These are phyloP conservation scores for Stegostoma tigrinum DNA, from an alignment of 2,113 vertebrate genomes.

Conservation along the genomic window DNA sequence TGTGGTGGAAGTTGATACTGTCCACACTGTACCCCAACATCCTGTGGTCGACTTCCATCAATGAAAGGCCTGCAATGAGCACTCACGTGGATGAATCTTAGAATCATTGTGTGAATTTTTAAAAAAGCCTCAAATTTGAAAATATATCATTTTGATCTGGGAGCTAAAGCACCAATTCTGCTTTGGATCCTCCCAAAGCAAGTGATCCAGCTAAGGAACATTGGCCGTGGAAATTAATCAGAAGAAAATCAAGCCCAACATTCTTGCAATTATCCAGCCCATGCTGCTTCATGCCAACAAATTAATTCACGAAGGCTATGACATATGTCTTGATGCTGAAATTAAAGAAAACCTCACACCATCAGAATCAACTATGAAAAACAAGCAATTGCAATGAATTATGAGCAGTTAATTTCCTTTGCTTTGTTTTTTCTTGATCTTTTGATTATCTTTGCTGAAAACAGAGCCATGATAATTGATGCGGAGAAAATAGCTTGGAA, in stretches of 20 bases:
- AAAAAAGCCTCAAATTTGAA: not conserved
- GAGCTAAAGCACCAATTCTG: not conserved
- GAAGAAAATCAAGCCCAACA: not conserved
- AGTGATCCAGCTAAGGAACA: not conserved
- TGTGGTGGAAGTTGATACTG: too few species aligned
- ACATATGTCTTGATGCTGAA: not conserved
- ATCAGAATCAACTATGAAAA: not conserved
- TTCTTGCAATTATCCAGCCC: not conserved
- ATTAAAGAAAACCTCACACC: not conserved
- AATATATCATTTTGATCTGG: not conserved
- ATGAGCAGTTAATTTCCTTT: not conserved
- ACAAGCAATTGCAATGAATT: not conserved
- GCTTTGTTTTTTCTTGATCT: not conserved
- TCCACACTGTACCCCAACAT: too few species aligned
- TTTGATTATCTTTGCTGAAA: not conserved
- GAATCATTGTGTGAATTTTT: not conserved
- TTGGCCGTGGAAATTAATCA: not conserved
- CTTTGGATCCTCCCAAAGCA: not conserved
- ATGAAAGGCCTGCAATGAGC: too few species aligned
- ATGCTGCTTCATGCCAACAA: not conserved
- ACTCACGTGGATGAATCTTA: not conserved
- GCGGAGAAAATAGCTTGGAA: not conserved
- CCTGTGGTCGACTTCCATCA: too few species aligned
- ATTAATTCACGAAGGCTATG: not conserved
- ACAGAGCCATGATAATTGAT: not conserved